Conservation (phyloP, 1,140 invertebrate species). For the Drosophila takahashii region DNA sequence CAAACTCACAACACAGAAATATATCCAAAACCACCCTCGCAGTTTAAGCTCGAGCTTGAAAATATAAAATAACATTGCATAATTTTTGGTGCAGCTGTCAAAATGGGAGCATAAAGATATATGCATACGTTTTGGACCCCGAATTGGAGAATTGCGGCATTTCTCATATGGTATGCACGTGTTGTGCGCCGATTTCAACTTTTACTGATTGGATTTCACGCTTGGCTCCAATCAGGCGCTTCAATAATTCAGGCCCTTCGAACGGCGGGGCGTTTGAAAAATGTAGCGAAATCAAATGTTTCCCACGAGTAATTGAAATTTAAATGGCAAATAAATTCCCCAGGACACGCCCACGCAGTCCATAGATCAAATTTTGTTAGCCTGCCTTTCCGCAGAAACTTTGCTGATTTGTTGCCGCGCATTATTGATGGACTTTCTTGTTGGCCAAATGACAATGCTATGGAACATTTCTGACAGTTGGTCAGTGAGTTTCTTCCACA, state of each 20-base stretch:
- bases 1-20: background rate
- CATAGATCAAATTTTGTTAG: constrained; percentile 54
- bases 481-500: constrained; percentile 14
- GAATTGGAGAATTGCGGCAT: constrained; percentile 10
- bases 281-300: constrained; percentile 14
- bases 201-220: constrained; percentile 71
- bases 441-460: constrained; percentile 13
- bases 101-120: background rate
- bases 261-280: constrained; percentile 4
- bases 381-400: constrained; percentile 24
- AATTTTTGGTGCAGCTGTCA: constrained; percentile 38
- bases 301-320: constrained; percentile 69
- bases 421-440: constrained; percentile 40
- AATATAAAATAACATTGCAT: constrained; percentile 44
- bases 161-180: constrained; percentile 25
- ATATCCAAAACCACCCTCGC: constrained; percentile 11
- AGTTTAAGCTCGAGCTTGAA: constrained; percentile 12
- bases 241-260: constrained; percentile 71
- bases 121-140: constrained; percentile 7
- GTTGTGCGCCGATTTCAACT: constrained; percentile 26
- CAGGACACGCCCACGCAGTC: constrained; percentile 1
- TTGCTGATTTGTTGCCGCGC: constrained; percentile 53
- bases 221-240: constrained; percentile 64
- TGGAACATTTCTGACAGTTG: constrained; percentile 33
- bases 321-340: constrained; percentile 73